Conservation (phyloP, 2,888 invertebrate genomes). For the Heliconius ethilla region DNA sequence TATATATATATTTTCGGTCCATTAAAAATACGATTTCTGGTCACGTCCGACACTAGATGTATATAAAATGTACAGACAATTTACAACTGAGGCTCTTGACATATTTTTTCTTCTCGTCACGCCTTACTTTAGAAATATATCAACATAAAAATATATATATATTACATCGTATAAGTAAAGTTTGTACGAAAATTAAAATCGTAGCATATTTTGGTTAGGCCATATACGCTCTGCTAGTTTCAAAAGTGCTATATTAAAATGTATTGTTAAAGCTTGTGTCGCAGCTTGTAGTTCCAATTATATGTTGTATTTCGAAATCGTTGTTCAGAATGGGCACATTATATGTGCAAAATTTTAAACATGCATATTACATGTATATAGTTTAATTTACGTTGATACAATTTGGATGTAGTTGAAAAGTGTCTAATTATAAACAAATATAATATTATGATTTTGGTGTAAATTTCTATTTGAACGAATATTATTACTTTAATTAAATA, state of each 20-base stretch:
- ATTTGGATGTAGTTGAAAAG: background rate
- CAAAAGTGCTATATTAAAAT: conserved; percentile 21
- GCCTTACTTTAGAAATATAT: background rate
- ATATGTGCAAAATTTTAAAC: conserved; percentile 6
- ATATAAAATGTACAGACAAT: background rate
- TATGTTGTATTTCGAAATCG: conserved; percentile 9
- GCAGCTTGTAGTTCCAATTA: conserved; percentile 17
- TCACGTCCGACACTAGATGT: too few relatives aligned
- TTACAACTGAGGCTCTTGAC: background rate
- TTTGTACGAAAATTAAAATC: background rate
- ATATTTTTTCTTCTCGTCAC: background rate
- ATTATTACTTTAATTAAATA: background rate
- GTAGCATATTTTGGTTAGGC: background rate
- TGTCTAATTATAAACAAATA: background rate
- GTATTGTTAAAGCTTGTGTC: conserved; percentile 42
- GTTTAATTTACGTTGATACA: background rate
- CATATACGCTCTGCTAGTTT: background rate
- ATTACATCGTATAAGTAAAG: background rate
- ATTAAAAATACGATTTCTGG: too few relatives aligned
- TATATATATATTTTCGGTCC: too few relatives aligned
- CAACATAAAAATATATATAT: background rate
- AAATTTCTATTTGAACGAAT: background rate
- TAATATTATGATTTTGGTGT: background rate
- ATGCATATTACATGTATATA: background rate
- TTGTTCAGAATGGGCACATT: conserved; percentile 14